These are phyloP conservation scores for Vollenhovia emeryi DNA, from an alignment of 1,140 invertebrate genomes.

Conservation along the genomic window DNA sequence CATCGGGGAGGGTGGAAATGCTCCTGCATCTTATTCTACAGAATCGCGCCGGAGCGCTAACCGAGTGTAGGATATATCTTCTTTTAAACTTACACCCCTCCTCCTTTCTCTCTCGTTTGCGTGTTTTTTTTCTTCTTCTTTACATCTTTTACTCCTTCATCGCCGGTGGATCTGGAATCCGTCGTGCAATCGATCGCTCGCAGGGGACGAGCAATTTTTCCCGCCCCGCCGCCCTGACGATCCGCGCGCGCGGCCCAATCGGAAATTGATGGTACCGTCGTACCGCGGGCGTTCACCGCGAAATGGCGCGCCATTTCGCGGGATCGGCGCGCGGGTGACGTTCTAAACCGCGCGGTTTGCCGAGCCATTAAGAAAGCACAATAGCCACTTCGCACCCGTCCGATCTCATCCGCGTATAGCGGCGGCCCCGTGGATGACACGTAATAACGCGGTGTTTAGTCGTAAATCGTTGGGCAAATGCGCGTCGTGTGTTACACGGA, in stretches of 20 bases:
- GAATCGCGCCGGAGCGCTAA: background rate
- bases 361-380: conserved; percentile 74
- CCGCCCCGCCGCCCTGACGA: conserved; percentile 5
- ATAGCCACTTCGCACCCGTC: conserved; percentile 55
- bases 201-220: conserved; percentile 38
- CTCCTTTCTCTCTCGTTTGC: background rate
- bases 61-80: background rate
- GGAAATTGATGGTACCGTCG: conserved; percentile 54
- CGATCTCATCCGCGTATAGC: conserved; percentile 3
- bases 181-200: conserved; percentile 26
- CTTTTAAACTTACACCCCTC: conserved; percentile 26
- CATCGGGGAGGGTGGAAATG: no score
- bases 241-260: conserved; percentile 33
- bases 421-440: conserved; percentile 26
- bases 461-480: conserved; percentile 62
- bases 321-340: conserved; percentile 25
- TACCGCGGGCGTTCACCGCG: conserved; percentile 37
- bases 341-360: conserved; percentile 58
- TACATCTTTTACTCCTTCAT: background rate
- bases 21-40: background rate
- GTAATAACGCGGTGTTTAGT: conserved; percentile 61
- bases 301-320: conserved; percentile 50
- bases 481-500: conserved; percentile 26
- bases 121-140: no score
- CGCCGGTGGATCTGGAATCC: conserved; percentile 25